These are phyloP conservation scores for Sebastes nivosus DNA, from an alignment of 2,797 vertebrate species.

Conservation along the genomic window DNA sequence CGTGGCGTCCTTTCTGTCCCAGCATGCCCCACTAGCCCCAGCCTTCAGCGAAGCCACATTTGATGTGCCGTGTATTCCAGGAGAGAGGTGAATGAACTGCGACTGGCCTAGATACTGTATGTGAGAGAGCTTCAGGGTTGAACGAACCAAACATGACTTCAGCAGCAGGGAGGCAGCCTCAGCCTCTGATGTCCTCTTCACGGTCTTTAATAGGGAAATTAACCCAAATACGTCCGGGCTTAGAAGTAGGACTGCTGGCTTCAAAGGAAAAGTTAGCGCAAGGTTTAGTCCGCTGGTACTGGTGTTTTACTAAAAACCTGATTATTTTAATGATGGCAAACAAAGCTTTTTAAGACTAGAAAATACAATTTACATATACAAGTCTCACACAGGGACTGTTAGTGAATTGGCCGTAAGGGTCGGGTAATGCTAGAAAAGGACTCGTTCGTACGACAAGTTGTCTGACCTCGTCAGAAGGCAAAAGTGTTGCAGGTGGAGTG, in stretches of 20 bases:
- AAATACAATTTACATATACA: not conserved
- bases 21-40: not conserved
- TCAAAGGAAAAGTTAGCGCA: not conserved
- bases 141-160: not conserved
- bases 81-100: not conserved
- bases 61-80: not conserved
- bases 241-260: not conserved
- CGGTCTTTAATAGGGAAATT: conserved; percentile 19
- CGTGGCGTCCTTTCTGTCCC: not conserved
- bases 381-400: not conserved
- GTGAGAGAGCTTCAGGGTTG: not conserved
- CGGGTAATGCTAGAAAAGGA: too few relatives aligned
- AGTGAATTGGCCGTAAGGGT: not conserved
- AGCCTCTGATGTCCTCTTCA: conserved; percentile 25
- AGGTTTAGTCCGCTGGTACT: not conserved
- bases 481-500: too few relatives aligned
- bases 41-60: not conserved
- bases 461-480: too few relatives aligned
- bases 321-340: not conserved
- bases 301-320: not conserved
- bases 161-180: conserved; percentile 11
- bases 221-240: conserved; percentile 11
- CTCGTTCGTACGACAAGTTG: too few relatives aligned
- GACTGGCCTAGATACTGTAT: conserved; percentile 39
- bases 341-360: not conserved